Conservation (phyloP, 1,140 invertebrate genomes). For the Aporrectodea caliginosa region DNA sequence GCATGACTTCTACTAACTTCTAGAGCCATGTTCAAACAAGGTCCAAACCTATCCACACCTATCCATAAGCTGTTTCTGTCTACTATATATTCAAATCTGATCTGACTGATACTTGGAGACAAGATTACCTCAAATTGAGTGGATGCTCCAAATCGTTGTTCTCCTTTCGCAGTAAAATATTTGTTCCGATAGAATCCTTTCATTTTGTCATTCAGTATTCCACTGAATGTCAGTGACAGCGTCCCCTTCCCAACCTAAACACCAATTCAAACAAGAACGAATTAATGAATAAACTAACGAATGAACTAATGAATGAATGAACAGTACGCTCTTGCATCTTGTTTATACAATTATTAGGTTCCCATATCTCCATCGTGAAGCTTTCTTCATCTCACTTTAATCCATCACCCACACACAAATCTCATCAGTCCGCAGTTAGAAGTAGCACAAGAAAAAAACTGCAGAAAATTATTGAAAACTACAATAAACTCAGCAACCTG, state of each 20-base stretch:
- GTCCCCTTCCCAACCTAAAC: slow-evolving; percentile 62
- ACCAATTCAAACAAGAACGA: neutral
- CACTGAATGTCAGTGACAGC: slow-evolving; percentile 71
- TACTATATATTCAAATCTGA: neutral
- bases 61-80: no score
- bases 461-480: neutral
- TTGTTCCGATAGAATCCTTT: slow-evolving; percentile 90
- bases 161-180: slow-evolving; percentile 66
- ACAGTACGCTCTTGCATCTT: neutral
- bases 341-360: neutral
- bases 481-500: neutral
- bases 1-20: neutral
- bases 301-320: neutral
- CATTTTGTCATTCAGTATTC: slow-evolving; percentile 90
- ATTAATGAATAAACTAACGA: neutral
- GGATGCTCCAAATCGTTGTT: slow-evolving; percentile 76
- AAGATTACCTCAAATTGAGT: slow-evolving; percentile 73
- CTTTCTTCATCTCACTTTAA: neutral
- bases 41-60: neutral
- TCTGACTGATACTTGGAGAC: neutral
- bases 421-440: neutral
- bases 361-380: neutral
- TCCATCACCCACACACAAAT: neutral
- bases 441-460: neutral
- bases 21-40: neutral